Percentiles rank a stretch among this genome's conserved stretches.
phyloP scores from a whole-genome alignment of 1,140 invertebrate species.

The Drosophila kepulauana region DNA sequence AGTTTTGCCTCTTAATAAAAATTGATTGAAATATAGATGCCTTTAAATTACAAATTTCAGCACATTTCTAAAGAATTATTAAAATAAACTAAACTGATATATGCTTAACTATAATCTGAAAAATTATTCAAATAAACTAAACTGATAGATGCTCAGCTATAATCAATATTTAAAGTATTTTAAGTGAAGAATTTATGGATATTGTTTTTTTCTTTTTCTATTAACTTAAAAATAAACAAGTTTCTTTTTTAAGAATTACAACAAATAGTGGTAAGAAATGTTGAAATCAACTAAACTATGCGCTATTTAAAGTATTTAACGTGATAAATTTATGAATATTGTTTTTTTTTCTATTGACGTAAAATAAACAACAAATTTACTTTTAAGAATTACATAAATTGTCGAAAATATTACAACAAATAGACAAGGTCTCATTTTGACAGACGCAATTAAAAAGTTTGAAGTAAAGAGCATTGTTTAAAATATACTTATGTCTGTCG shows the following conservation, averaged over 20 bases:
- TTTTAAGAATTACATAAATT: conserved; percentile 10
- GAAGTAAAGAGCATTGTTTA: conserved; percentile 8
- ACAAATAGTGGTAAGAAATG: neutral
- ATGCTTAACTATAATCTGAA: neutral
- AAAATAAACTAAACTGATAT: neutral
- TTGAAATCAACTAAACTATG: neutral
- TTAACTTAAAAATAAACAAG: conserved; percentile 9
- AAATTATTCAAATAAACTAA: neutral
- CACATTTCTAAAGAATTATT: neutral
- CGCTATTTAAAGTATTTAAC: neutral
- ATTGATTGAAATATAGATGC: neutral
- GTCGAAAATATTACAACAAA: conserved; percentile 3
- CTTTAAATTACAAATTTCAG: neutral
- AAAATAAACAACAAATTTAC: conserved; percentile 1
- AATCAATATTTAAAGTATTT: neutral
- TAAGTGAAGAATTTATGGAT: too few species aligned
- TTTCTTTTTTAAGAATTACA: neutral
- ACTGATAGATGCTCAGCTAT: neutral
- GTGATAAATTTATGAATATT: too few species aligned
- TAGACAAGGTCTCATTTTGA: conserved; percentile 15
- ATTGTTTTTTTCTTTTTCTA: too few species aligned
- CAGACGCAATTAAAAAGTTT: conserved; percentile 2
- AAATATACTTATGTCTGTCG: conserved; percentile 2
- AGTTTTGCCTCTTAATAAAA: neutral
- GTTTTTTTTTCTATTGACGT: neutral